Evolutionary conservation across 2,888 invertebrate genomes (phyloP).

Genomic region (Leptopilina syphax): DNA sequence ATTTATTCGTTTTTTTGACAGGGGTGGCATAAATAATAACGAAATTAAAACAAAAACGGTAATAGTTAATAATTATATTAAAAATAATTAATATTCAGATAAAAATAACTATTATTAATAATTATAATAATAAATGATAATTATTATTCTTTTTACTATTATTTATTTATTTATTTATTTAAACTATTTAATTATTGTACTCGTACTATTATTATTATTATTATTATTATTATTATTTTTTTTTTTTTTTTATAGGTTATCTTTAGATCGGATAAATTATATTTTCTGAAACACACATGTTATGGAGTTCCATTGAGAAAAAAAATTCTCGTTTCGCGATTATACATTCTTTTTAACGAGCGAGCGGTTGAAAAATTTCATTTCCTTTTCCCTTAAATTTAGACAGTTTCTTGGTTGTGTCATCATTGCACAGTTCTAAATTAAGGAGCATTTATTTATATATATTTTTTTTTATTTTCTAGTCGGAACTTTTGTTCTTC

Average conservation of each 20-base stretch:
- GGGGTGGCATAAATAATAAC: no score
- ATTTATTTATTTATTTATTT: not conserved
- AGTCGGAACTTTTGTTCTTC: slow-evolving; percentile 8
- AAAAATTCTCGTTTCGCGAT: not conserved
- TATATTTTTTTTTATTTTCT: not conserved
- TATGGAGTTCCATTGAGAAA: not conserved
- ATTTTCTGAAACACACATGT: not conserved
- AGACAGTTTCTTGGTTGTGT: slow-evolving; percentile 11
- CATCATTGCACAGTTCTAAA: slow-evolving; percentile 20
- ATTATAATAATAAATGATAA: no score
- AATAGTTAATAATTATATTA: no score
- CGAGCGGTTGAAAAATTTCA: not conserved
- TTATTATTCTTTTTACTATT: no score
- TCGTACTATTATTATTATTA: no score
- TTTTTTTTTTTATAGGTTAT: no score
- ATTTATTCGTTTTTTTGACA: not conserved
- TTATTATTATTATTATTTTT: no score
- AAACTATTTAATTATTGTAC: no score
- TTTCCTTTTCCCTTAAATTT: slow-evolving; percentile 7
- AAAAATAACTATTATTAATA: no score
- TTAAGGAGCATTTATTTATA: not conserved
- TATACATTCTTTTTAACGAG: slow-evolving; percentile 2
- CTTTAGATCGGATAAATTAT: not conserved
- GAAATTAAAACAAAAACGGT: not conserved
- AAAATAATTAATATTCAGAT: no score